Conservation (phyloP, 2,888 invertebrate species). For the Chloroclysta siterata region DNA sequence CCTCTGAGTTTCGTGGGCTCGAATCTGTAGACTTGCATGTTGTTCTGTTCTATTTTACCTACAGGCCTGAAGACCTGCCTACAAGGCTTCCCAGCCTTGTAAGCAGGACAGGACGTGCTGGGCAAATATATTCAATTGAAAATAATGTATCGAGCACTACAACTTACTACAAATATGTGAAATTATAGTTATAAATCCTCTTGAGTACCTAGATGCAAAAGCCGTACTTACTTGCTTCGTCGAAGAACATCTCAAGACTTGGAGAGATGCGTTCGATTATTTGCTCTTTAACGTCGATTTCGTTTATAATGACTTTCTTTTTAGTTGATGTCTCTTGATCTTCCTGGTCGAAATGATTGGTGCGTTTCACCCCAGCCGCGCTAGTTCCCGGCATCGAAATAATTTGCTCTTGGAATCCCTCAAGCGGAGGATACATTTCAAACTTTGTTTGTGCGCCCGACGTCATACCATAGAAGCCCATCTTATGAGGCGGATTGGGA, state of each 20-base stretch:
- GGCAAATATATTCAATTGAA: too few species aligned
- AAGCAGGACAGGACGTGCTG: too few species aligned
- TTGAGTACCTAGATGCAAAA: background rate
- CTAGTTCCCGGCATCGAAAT: conserved; percentile 27
- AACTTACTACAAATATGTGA: background rate
- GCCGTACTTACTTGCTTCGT: conserved; percentile 50
- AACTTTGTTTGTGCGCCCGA: conserved; percentile 7
- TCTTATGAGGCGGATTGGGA: background rate
- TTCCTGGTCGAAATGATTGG: conserved; percentile 40
- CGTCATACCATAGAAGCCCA: background rate
- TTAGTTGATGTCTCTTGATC: conserved; percentile 38
- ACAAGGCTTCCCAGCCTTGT: too few species aligned
- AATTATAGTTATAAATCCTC: background rate
- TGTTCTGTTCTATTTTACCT: too few species aligned
- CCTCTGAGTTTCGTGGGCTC: too few species aligned
- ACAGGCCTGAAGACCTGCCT: too few species aligned
- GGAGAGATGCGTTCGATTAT: conserved; percentile 27
- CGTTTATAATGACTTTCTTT: conserved; percentile 47
- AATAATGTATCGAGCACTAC: background rate
- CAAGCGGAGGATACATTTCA: conserved; percentile 13
- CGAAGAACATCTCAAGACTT: conserved; percentile 50
- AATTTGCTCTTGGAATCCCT: background rate
- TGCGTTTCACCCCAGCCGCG: conserved; percentile 47
- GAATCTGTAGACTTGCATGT: too few species aligned
- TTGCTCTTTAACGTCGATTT: conserved; percentile 8